phyloP scores from a whole-genome alignment of 2,113 vertebrate genomes.

The Semnornis frantzii region DNA sequence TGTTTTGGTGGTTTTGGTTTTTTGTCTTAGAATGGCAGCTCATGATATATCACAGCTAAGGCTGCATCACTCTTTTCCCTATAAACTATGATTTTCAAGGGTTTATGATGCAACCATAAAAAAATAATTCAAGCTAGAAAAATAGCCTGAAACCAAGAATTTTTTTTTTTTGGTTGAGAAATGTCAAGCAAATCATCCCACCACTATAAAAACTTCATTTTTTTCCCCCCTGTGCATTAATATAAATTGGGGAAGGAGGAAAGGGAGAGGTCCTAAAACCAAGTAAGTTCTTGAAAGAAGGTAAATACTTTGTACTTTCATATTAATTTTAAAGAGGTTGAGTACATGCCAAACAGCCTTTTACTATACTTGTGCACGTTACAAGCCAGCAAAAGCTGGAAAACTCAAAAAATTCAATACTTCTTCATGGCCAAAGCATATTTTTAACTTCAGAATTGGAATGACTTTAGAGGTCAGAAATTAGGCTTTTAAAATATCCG shows the following conservation, averaged over 20 bases:
- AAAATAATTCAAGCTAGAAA: slow-evolving; percentile 62
- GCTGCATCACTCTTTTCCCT: slow-evolving; percentile 26
- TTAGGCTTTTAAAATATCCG: background rate
- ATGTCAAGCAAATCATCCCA: too few relatives aligned
- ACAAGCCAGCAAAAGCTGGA: background rate
- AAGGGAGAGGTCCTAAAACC: too few relatives aligned
- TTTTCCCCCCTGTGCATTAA: too few relatives aligned
- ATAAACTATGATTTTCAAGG: slow-evolving; percentile 60
- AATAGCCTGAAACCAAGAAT: slow-evolving; percentile 53
- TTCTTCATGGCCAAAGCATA: background rate
- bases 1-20: background rate
- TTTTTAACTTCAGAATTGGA: background rate
- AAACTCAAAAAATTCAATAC: background rate
- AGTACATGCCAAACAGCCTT: background rate
- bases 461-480: background rate
- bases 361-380: background rate
- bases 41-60: slow-evolving; percentile 43
- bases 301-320: background rate
- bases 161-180: background rate
- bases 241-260: too few relatives aligned
- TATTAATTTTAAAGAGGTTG: background rate
- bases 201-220: too few relatives aligned
- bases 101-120: slow-evolving; percentile 55
- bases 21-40: background rate
- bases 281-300: too few relatives aligned